Evolutionary conservation across 2,113 vertebrate species (phyloP).

Genomic region (Ctenomys sociabilis): DNA sequence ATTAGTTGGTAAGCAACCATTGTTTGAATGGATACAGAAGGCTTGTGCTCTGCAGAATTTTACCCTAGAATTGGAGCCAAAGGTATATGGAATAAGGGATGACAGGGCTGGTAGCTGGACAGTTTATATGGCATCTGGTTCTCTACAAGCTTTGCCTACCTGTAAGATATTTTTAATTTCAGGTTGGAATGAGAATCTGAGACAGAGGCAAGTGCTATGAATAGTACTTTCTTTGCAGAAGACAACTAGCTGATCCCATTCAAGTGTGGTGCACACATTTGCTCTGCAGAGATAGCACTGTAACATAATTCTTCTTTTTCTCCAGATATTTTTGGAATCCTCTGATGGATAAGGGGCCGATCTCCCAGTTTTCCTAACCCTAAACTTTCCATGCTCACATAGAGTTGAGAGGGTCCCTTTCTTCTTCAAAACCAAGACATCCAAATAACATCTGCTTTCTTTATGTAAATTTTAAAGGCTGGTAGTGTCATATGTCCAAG

Average conservation of each 20-base stretch:
- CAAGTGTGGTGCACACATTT: accelerated
- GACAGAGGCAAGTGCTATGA: background rate
- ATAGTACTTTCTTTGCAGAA: background rate
- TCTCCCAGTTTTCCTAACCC: background rate
- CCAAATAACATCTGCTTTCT: background rate
- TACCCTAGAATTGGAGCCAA: background rate
- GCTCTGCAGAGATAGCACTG: background rate
- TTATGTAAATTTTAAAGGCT: background rate
- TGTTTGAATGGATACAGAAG: background rate
- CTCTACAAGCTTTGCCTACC: background rate
- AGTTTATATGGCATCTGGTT: accelerated
- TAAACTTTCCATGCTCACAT: background rate
- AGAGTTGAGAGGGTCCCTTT: background rate
- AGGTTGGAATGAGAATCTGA: too few relatives aligned
- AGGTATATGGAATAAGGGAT: too few relatives aligned
- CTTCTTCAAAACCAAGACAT: background rate
- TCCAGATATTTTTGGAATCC: background rate
- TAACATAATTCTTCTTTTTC: background rate
- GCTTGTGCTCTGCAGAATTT: background rate
- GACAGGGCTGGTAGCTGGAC: background rate
- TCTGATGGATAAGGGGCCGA: background rate
- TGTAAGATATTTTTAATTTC: background rate
- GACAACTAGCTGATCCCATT: accelerated
- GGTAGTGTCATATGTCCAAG: background rate
- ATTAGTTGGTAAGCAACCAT: background rate